Evolutionary conservation across 2,797 vertebrate genomes (phyloP), one percentile per base, ranked within the genome.

Genomic region (Mionectes olivaceus): DNA sequence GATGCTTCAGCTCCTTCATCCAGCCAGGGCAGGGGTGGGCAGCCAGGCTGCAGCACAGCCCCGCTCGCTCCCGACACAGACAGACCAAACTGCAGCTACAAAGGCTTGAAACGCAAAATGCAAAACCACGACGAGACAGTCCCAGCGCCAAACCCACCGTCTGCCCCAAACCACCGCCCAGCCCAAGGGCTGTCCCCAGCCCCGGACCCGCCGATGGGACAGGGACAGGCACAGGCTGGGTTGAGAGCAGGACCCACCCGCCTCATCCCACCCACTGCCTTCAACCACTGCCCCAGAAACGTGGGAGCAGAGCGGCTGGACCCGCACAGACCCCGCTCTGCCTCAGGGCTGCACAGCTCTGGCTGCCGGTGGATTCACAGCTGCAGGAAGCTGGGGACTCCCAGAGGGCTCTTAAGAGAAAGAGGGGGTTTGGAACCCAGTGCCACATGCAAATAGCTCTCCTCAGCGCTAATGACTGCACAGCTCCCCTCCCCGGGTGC

Each of bases 1-100:
- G 50, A 50, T 8, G n/a, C 59, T 70, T 19, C 68, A 47, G 3
- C 46, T 35, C 27, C 82, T 49, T 50, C 55, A 68, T 25, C 30
- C 68, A 68, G 22, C 2, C 6, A 61, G 61, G 46, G 56, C 43
- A 46, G 28, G 46, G 60, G 19, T 2, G 0, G 39, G 30, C 52
- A 50, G 71, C 25, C 0, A 3, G 57, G 56, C 17, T 25, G 12
- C 74, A 44, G 55, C 49, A 32, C 67, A 25, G 59, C 39, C 19
- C 1, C 1, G 0, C 56, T 61, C 1, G 0, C 21, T 46, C 22
- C 12, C 9, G 0, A 46, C 24, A 1, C 81, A 69, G 22, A 6
- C 4, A 94, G 52, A 69, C 55, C 88, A 55, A 91, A 67, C 56
- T 2, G 1, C 52, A 22, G 22, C n/a, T 39, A 41, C 71, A 91